Conservation (phyloP, 2,888 invertebrate species). For the Malacosoma neustria region DNA sequence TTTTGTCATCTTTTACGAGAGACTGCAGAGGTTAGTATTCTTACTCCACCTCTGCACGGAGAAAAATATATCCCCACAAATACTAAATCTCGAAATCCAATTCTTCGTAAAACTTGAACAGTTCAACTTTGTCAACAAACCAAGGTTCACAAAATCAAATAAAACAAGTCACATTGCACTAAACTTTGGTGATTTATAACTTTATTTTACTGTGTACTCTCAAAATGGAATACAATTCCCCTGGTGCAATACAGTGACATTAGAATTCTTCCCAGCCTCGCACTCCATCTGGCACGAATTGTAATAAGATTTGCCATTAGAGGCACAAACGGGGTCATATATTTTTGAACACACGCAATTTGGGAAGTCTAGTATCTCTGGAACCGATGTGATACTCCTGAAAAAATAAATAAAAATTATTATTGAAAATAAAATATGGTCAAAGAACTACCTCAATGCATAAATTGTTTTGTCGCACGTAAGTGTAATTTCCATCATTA, state of each 20-base stretch:
- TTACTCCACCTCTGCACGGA: no score
- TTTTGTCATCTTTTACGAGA: no score
- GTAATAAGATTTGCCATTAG: constrained; percentile 38
- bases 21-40: no score
- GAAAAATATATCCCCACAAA: no score
- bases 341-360: constrained; percentile 37
- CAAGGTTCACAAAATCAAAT: neutral
- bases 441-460: no score
- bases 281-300: constrained; percentile 44
- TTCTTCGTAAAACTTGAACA: neutral
- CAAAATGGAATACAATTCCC: constrained; percentile 48
- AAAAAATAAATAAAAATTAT: no score
- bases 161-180: neutral
- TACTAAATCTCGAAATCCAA: neutral
- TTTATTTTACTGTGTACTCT: constrained; percentile 1
- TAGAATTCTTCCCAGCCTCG: constrained; percentile 9
- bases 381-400: neutral
- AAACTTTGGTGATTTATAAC: neutral
- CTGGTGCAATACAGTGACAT: constrained; percentile 25
- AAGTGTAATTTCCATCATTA: no score
- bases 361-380: neutral
- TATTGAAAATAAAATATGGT: no score
- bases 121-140: neutral
- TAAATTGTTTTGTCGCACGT: no score
- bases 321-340: constrained; percentile 48